Evolutionary conservation across 2,888 invertebrate genomes (phyloP).

Genomic region (Lamellibrachia columna): DNA sequence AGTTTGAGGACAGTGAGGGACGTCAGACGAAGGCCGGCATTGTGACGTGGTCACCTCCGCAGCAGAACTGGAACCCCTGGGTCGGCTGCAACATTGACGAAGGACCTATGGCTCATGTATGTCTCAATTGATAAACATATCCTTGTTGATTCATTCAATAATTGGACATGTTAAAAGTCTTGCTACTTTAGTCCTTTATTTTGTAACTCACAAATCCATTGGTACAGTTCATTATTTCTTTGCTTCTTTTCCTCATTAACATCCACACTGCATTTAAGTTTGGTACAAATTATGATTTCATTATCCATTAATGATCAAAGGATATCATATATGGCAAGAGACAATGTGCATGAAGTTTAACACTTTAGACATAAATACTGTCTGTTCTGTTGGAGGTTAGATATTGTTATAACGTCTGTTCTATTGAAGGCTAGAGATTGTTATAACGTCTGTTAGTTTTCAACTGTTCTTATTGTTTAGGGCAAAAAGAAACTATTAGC

Average conservation of each 20-base stretch:
- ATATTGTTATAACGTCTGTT: not conserved
- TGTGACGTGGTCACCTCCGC: slow-evolving; percentile 96
- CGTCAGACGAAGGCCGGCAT: slow-evolving; percentile 71
- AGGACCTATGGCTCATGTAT: slow-evolving; percentile 72
- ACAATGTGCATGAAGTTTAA: not conserved
- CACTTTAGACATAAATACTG: not conserved
- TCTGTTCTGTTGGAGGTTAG: not conserved
- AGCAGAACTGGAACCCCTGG: slow-evolving; percentile 98
- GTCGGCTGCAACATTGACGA: slow-evolving; percentile 95
- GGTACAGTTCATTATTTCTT: not conserved
- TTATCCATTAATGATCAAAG: not conserved
- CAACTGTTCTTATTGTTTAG: not conserved
- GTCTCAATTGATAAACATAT: slow-evolving; percentile 22
- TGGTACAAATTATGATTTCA: not conserved
- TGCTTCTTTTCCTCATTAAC: not conserved
- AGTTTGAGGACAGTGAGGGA: slow-evolving; percentile 53
- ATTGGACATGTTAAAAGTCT: not conserved
- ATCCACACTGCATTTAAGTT: not conserved
- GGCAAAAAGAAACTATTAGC: not conserved
- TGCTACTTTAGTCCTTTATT: not conserved
- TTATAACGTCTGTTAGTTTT: not conserved
- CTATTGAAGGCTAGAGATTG: not conserved
- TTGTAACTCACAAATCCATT: not conserved
- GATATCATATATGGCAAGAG: not conserved
- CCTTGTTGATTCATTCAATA: not conserved